Evolutionary conservation across 2,888 invertebrate genomes (phyloP).

Genomic region (Luperina testacea): DNA sequence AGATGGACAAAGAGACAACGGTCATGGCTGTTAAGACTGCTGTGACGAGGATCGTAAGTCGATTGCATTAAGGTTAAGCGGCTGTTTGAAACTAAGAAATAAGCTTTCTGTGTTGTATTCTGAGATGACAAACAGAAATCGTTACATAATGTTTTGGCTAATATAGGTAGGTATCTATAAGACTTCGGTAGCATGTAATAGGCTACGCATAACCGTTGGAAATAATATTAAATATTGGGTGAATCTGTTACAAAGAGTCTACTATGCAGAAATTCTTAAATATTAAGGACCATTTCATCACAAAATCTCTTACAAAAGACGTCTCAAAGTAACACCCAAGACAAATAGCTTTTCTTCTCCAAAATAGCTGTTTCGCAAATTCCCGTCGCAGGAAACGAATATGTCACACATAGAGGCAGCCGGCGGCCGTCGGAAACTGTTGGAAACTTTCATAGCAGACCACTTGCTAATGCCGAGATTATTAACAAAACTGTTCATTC

Average conservation of each 20-base stretch:
- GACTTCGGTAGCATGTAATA: background rate
- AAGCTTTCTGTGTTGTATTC: constrained; percentile 19
- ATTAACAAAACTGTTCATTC: constrained; percentile 39
- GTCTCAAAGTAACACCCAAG: background rate
- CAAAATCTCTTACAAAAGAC: background rate
- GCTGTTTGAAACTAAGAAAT: constrained; percentile 2
- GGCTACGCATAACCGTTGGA: background rate
- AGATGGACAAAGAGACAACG: constrained; percentile 65
- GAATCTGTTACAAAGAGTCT: background rate
- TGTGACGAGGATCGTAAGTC: constrained; percentile 13
- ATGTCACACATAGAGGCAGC: constrained; percentile 59
- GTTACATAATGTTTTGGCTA: background rate
- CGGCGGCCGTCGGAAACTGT: constrained; percentile 66
- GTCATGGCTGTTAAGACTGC: constrained; percentile 18
- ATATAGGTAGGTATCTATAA: background rate
- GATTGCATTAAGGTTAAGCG: constrained; percentile 17
- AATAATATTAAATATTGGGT: background rate
- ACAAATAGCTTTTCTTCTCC: constrained; percentile 13
- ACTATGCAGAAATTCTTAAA: background rate
- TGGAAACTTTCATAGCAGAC: constrained; percentile 62
- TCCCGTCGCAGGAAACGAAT: constrained; percentile 64
- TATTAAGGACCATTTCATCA: background rate
- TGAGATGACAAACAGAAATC: no score
- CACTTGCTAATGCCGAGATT: constrained; percentile 36
- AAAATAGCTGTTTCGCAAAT: constrained; percentile 37